phyloP scores from a whole-genome alignment of 2,888 invertebrate species.

The Limnephilus marmoratus region DNA sequence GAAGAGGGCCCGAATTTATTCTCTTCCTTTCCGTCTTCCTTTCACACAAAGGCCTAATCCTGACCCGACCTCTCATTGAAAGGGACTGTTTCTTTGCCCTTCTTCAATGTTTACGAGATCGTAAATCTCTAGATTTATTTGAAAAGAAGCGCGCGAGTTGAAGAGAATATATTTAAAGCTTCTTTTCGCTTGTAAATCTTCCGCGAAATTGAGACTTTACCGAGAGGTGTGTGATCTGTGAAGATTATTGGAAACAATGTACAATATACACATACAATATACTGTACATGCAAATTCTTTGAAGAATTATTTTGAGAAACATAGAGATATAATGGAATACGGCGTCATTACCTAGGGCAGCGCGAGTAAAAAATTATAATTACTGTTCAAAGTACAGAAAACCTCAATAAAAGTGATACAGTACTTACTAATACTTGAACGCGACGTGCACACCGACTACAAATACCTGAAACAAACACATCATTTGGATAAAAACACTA shows the following conservation, averaged over 20 bases:
- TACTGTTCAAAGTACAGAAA: no score
- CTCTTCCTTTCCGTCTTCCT: slow-evolving; percentile 5
- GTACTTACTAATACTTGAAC: no score
- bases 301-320: no score
- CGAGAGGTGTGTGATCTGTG: slow-evolving; percentile 14
- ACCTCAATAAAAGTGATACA: no score
- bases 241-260: slow-evolving; percentile 2
- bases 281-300: not conserved
- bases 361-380: no score
- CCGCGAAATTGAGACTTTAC: slow-evolving; percentile 39
- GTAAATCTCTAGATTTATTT: slow-evolving; percentile 52
- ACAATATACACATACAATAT: not conserved
- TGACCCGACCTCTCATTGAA: slow-evolving; percentile 60
- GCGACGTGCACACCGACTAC: no score
- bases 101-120: slow-evolving; percentile 50
- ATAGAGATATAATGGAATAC: no score
- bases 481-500: no score
- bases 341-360: no score
- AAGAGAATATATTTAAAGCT: slow-evolving; percentile 45
- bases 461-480: no score
- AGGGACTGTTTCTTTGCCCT: slow-evolving; percentile 51
- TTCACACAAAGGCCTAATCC: slow-evolving; percentile 58
- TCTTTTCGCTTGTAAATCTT: slow-evolving; percentile 40
- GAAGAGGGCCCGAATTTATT: slow-evolving; percentile 51
- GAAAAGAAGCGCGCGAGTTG: slow-evolving; percentile 46